These are phyloP conservation scores for Raja brachyura DNA, from an alignment of 2,113 vertebrate species.

Conservation along the genomic window DNA sequence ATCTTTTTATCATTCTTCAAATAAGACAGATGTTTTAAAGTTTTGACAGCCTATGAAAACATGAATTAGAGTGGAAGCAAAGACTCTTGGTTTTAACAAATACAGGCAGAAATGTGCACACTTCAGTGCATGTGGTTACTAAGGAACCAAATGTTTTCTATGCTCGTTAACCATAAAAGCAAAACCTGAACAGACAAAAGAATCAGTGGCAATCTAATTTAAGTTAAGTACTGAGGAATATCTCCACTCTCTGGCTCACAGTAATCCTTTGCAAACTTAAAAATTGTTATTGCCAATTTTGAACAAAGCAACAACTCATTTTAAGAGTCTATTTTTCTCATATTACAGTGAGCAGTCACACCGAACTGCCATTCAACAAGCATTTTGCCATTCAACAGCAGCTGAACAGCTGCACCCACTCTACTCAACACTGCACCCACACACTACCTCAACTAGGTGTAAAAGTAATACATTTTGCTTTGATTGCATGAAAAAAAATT, in stretches of 20 bases:
- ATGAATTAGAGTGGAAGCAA: not conserved
- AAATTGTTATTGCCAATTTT: not conserved
- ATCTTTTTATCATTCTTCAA: not conserved
- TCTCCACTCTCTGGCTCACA: not conserved
- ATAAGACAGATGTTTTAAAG: not conserved
- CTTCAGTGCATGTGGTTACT: not conserved
- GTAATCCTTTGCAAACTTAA: not conserved
- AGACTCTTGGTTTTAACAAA: not conserved
- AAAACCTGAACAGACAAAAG: not conserved
- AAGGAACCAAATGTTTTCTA: not conserved
- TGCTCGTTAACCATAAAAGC: not conserved
- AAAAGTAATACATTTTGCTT: not conserved
- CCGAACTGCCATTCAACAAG: not conserved
- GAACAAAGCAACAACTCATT: not conserved
- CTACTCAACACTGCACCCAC: not conserved
- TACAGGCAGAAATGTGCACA: not conserved
- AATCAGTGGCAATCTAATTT: constrained; percentile 8
- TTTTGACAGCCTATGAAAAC: not conserved
- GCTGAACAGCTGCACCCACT: no score
- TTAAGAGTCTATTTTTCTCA: no score
- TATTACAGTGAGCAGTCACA: not conserved
- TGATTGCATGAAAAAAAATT: not conserved
- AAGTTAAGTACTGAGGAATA: not conserved
- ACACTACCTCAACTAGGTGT: not conserved
- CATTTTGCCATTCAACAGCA: no score